Percentiles rank a stretch among this genome's conserved stretches.
These are phyloP conservation scores for Alligator sinensis DNA, from an alignment of 2,113 vertebrate species.

Conservation along the genomic window DNA sequence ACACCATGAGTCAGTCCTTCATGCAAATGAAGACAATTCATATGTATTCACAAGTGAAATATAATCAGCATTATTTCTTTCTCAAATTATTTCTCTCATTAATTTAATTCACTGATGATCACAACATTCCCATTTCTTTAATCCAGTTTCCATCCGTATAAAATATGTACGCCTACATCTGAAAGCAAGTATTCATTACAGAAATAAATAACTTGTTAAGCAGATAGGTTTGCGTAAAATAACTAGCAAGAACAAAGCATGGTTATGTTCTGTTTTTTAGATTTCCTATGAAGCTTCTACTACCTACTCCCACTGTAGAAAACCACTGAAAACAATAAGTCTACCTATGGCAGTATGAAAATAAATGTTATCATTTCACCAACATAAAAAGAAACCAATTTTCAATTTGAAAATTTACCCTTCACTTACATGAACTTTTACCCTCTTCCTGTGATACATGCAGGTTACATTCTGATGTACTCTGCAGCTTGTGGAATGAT, in stretches of 20 bases:
- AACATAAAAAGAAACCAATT: not conserved
- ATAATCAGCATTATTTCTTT: not conserved
- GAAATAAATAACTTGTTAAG: not conserved
- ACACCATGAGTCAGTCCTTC: not conserved
- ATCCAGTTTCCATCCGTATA: not conserved
- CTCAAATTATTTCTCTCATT: not conserved
- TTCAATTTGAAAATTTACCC: not conserved
- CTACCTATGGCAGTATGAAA: not conserved
- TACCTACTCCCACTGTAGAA: not conserved
- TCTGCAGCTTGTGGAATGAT: not conserved
- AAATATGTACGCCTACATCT: not conserved
- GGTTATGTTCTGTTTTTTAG: not conserved
- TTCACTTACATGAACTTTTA: not conserved
- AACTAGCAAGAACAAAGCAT: not conserved
- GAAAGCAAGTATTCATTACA: not conserved
- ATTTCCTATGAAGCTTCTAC: not conserved
- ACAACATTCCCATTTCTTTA: conserved; percentile 33
- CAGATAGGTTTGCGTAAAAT: rapidly evolving
- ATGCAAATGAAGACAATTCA: conserved; percentile 44
- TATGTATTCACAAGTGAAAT: conserved; percentile 15
- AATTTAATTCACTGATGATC: conserved; percentile 52
- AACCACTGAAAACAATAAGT: not conserved
- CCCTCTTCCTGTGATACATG: not conserved
- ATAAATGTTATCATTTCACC: not conserved
- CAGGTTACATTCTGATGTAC: not conserved